Evolutionary conservation across 1,140 invertebrate genomes (phyloP), one percentile per base, ranked within the genome.

Genomic region (Hesperophylax magnus): DNA sequence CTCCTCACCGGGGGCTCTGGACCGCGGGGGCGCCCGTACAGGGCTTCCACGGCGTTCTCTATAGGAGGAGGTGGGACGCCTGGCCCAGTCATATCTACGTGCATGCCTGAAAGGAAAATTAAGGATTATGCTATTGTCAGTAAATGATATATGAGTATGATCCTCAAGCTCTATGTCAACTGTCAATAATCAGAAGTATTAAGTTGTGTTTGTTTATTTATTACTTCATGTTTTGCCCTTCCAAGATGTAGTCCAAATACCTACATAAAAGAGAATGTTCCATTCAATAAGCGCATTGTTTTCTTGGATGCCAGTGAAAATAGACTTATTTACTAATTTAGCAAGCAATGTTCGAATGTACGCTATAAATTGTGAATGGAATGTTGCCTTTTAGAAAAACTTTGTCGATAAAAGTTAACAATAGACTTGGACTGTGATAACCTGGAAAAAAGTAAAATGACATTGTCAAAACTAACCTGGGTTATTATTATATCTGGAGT

Each of bases 1-100:
- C 71, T 82, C 67, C 83, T 75, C 7, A 63, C 81, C 11, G 83
- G 83, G n/a, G 83, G 83, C 69, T 84, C 83, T 11, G 83, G 83
- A 2, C 82, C 81, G 53, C 72, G 58, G 17, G 24, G n/a, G 22
- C 47, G 47, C n/a, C 61, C 79, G 31, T 47, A 75, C 17, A 53
- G 65, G 52, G 56, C 63, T 53, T 81, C 69, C 14, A 27, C 27
- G 39, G 22, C 18, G 18, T 76, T 58, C 7, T 76, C 72, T 27
- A 56, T 22, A n/a, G 69, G 69, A 2, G 39, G 63, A 34, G 69
- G 20, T 72, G 69, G 11, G 27, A 11, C 54, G 17, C 52, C 18
- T 53, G 69, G 4, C 39, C 39, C 39, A 9, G 39, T 14, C 39
- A 47, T 47, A 47, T 72, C 69, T 53, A 69, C 31, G 47, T 31